These are phyloP conservation scores for Ylistrum balloti DNA, from an alignment of 1,140 invertebrate genomes.

Conservation along the genomic window DNA sequence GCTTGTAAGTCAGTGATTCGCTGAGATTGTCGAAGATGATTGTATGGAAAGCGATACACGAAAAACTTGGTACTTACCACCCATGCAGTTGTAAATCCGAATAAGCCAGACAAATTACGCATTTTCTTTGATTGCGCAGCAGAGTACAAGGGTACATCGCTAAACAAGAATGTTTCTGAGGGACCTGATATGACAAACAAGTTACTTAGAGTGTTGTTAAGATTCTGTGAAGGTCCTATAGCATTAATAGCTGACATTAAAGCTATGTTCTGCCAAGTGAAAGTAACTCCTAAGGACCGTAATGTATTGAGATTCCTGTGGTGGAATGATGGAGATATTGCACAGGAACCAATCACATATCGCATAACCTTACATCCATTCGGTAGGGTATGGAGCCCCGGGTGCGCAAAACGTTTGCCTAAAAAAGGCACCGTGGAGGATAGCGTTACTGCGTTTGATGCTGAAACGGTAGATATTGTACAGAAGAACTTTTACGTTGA, in stretches of 20 bases:
- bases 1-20: constrained; percentile 49
- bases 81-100: constrained; percentile 60
- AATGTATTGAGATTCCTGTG: too few relatives aligned
- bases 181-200: constrained; percentile 68
- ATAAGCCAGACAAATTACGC: constrained; percentile 56
- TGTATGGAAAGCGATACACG: constrained; percentile 28
- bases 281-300: constrained; percentile 26
- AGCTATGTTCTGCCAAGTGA: constrained; percentile 64
- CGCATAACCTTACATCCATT: constrained; percentile 59
- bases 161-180: constrained; percentile 63
- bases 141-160: constrained; percentile 45
- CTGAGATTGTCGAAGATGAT: constrained; percentile 46
- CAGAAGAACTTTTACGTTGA: constrained; percentile 47
- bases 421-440: constrained; percentile 43
- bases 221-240: constrained; percentile 55
- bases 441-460: constrained; percentile 40
- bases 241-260: constrained; percentile 64
- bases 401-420: neutral
- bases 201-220: constrained; percentile 57
- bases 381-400: constrained; percentile 55
- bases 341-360: constrained; percentile 27
- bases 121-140: constrained; percentile 68
- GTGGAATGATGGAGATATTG: neutral
- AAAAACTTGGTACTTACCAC: constrained; percentile 67
- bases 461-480: constrained; percentile 46